Percentiles rank a stretch among this genome's conserved stretches.
phyloP scores from a whole-genome alignment of 1,140 invertebrate species.

The Holcopasites calliopsidis region DNA sequence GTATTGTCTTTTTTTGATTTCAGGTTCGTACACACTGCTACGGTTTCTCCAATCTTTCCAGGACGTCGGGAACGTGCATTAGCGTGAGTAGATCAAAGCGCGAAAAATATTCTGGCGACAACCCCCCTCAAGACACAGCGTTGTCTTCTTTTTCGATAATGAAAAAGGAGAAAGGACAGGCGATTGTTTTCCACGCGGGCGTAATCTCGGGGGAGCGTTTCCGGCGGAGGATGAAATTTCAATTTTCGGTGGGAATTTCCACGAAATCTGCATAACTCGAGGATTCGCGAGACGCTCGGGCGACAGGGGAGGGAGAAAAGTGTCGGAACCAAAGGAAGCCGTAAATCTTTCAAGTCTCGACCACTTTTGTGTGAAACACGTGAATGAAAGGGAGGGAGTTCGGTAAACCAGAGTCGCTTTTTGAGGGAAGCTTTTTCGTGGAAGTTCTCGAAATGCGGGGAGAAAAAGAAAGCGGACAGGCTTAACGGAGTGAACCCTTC shows the following conservation, averaged over 20 bases:
- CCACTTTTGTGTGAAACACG: conserved; percentile 20
- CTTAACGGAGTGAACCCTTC: no score
- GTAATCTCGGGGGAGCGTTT: conserved; percentile 30
- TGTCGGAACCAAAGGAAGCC: conserved; percentile 9
- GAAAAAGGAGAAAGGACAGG: neutral
- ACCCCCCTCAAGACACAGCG: neutral
- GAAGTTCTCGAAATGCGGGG: neutral
- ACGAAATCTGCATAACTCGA: conserved; percentile 57
- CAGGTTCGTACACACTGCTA: neutral
- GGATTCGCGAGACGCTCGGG: neutral
- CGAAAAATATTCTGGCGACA: conserved; percentile 10
- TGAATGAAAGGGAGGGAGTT: conserved; percentile 20
- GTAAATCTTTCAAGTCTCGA: conserved; percentile 42
- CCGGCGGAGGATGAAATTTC: conserved; percentile 54
- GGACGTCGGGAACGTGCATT: neutral
- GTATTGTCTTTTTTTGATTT: neutral
- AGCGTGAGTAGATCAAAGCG: conserved; percentile 42
- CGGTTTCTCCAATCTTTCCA: neutral
- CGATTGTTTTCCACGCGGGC: conserved; percentile 26
- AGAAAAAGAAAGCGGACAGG: no score
- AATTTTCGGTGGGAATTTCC: conserved; percentile 55
- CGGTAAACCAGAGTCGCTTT: neutral
- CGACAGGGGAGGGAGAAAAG: neutral
- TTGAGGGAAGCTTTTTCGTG: neutral
- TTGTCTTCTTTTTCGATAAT: conserved; percentile 22